A percentile compares a stretch with the other conserved stretches of the same genome.
Conservation (phyloP, 2,888 invertebrate genomes). For the Drosophila vallismaia region DNA sequence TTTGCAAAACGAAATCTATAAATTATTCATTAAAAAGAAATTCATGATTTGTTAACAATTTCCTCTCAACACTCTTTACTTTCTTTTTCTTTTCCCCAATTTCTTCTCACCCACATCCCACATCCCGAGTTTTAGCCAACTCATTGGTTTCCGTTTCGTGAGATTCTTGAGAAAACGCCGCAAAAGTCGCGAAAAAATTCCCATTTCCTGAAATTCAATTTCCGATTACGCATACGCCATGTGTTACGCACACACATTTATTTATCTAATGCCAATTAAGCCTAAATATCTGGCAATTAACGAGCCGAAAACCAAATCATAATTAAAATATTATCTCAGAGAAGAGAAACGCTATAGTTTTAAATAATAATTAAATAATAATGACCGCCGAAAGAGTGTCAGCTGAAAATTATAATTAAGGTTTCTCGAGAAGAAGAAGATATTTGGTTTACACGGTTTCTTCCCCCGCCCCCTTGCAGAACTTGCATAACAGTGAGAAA, state of each 20-base stretch:
- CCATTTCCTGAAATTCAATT: constrained; percentile 10
- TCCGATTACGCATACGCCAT: constrained; percentile 8
- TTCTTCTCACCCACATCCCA: background rate
- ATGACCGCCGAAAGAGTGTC: constrained; percentile 62
- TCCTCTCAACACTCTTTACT: background rate
- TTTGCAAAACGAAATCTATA: background rate
- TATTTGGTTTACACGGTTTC: constrained; percentile 2
- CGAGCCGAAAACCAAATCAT: constrained; percentile 50
- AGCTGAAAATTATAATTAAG: constrained; percentile 39
- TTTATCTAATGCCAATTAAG: constrained; percentile 23
- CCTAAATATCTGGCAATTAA: constrained; percentile 39
- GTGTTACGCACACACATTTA: constrained; percentile 43
- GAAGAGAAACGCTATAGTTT: constrained; percentile 60
- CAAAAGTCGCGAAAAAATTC: constrained; percentile 6
- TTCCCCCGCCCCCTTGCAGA: constrained; percentile 37
- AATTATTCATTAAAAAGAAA: background rate
- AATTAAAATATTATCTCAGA: constrained; percentile 52
- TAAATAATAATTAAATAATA: constrained; percentile 17
- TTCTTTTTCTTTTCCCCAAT: too few species aligned
- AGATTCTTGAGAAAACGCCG: constrained; percentile 9
- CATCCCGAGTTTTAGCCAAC: constrained; percentile 13
- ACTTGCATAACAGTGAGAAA: constrained; percentile 67
- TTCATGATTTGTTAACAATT: background rate
- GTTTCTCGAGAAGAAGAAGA: background rate
- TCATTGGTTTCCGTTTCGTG: constrained; percentile 26